These are phyloP conservation scores for Catharus fuscescens DNA, from an alignment of 2,113 vertebrate genomes.

Conservation along the genomic window DNA sequence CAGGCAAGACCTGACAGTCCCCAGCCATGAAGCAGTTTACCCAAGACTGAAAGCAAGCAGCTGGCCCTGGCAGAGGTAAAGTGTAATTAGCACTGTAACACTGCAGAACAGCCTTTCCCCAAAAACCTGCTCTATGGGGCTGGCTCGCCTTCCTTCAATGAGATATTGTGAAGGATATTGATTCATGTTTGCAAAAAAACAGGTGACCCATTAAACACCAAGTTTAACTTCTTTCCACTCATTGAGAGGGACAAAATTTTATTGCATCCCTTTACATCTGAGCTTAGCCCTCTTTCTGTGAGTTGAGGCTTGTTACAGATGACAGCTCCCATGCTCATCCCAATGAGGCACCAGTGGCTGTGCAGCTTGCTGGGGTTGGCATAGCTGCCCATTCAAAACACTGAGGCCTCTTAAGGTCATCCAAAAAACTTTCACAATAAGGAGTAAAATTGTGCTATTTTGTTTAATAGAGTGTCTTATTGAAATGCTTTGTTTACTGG, in stretches of 20 bases:
- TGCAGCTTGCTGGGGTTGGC: background rate
- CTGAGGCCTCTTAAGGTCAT: background rate
- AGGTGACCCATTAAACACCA: background rate
- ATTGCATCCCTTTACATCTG: background rate
- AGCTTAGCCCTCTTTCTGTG: background rate
- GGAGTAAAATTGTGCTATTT: background rate
- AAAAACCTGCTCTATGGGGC: background rate
- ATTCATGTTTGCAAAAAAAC: background rate
- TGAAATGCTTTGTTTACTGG: background rate
- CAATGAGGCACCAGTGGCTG: background rate
- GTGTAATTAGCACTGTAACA: background rate
- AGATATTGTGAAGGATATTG: background rate
- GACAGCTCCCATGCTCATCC: background rate
- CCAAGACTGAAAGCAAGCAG: background rate
- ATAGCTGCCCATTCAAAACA: background rate
- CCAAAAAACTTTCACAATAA: background rate
- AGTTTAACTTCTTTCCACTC: background rate
- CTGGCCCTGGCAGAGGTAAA: background rate
- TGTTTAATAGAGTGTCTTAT: background rate
- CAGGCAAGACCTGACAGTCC: background rate
- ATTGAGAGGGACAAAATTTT: background rate
- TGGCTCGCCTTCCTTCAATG: background rate
- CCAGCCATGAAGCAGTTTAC: accelerated
- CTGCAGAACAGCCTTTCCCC: background rate
- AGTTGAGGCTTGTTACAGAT: background rate